Conservation (phyloP, 1,140 invertebrate genomes). For the Temnothorax longispinosus region DNA sequence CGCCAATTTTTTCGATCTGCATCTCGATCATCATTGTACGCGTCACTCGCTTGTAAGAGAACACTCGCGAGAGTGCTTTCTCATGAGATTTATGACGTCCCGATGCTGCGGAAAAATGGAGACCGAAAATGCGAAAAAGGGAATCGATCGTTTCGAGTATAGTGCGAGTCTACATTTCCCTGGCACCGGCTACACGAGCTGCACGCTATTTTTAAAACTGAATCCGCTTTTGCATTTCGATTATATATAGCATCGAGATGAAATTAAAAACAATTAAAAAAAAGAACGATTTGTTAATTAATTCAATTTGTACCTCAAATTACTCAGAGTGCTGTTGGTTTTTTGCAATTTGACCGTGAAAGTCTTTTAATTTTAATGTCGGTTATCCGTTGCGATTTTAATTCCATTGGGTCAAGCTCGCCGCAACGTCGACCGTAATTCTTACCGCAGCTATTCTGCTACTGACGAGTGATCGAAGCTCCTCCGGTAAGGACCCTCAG, state of each 20-base stretch:
- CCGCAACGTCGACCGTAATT: neutral
- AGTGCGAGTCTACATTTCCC: neutral
- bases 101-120: constrained; percentile 37
- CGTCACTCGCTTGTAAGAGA: constrained; percentile 27
- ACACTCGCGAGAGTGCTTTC: constrained; percentile 47
- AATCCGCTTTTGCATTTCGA: neutral
- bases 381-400: neutral
- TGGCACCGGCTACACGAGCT: neutral
- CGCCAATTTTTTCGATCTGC: constrained; percentile 57
- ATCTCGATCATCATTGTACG: constrained; percentile 50
- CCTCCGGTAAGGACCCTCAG: constrained; percentile 61
- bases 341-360: neutral
- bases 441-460: constrained; percentile 6
- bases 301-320: neutral
- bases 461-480: constrained; percentile 33
- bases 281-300: neutral
- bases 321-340: neutral
- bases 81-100: constrained; percentile 44
- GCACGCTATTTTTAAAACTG: neutral
- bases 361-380: neutral
- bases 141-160: constrained; percentile 28
- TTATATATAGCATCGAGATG: neutral
- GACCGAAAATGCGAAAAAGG: constrained; percentile 14
- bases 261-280: neutral
- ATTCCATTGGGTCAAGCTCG: neutral